phyloP scores from a whole-genome alignment of 2,113 vertebrate species.

The Amblyopsis rosae region DNA sequence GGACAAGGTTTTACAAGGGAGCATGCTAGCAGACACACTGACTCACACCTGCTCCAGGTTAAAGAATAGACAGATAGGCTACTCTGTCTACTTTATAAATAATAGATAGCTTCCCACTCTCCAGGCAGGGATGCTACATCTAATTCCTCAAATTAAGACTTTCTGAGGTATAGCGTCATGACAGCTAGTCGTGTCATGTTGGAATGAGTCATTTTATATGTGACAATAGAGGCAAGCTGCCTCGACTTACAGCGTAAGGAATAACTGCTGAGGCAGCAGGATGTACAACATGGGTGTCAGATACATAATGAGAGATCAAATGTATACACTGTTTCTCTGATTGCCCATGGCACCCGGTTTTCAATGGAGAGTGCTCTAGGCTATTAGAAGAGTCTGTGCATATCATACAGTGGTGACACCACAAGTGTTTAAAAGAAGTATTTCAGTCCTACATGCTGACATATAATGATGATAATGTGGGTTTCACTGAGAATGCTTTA shows the following conservation, averaged over 20 bases:
- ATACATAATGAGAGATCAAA: slow-evolving; percentile 16
- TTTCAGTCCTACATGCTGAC: slow-evolving; percentile 7
- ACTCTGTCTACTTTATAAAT: not conserved
- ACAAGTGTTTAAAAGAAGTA: not conserved
- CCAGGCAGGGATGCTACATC: no score
- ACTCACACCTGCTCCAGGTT: no score
- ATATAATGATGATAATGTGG: not conserved
- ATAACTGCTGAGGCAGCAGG: slow-evolving; percentile 17
- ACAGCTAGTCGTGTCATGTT: not conserved
- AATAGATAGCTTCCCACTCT: not conserved
- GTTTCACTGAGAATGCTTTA: slow-evolving; percentile 4
- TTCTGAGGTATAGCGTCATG: no score
- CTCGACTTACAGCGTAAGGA: not conserved
- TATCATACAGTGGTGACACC: not conserved
- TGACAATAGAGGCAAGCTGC: slow-evolving; percentile 8
- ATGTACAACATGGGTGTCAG: slow-evolving; percentile 12
- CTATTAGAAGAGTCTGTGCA: slow-evolving; percentile 9
- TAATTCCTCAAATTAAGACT: no score
- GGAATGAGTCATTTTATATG: not conserved
- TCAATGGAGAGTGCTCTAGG: not conserved
- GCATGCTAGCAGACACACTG: not conserved
- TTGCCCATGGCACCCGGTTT: not conserved
- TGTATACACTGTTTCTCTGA: slow-evolving; percentile 23
- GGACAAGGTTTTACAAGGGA: not conserved
- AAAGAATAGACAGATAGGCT: not conserved